These are phyloP conservation scores for Toxotes chatareus DNA, from an alignment of 2,113 vertebrate genomes.

Conservation along the genomic window DNA sequence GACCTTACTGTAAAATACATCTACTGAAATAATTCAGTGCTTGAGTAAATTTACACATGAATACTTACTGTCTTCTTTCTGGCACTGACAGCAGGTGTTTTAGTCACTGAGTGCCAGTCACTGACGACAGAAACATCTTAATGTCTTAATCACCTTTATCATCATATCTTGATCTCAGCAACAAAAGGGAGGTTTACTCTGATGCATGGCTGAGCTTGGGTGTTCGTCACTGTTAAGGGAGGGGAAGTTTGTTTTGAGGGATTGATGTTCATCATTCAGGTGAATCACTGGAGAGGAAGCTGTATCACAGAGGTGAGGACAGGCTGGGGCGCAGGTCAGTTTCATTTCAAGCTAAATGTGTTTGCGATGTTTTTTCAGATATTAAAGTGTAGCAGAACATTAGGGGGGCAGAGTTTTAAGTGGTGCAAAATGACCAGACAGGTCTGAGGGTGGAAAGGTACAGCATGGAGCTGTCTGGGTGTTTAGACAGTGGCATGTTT, in stretches of 20 bases:
- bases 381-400: neutral
- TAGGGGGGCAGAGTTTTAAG: neutral
- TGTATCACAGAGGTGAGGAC: neutral
- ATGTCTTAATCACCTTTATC: conserved; percentile 17
- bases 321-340: neutral
- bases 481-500: conserved; percentile 28
- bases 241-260: conserved; percentile 37
- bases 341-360: neutral
- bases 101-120: neutral
- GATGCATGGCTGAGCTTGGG: conserved; percentile 3
- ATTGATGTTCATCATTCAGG: conserved; percentile 29
- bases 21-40: neutral
- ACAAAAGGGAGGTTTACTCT: conserved; percentile 17
- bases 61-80: neutral
- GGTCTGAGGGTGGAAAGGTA: neutral
- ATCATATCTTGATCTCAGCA: conserved; percentile 14
- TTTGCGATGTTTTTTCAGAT: conserved; percentile 1
- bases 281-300: conserved; percentile 34
- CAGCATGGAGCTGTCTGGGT: conserved; percentile 1
- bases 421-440: neutral
- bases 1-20: neutral
- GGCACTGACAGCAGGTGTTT: neutral
- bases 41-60: neutral
- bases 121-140: neutral
- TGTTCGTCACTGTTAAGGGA: conserved; percentile 39